These are phyloP conservation scores for Phrynocephalus vlangalii DNA, from an alignment of 2,797 vertebrate genomes.

Conservation along the genomic window DNA sequence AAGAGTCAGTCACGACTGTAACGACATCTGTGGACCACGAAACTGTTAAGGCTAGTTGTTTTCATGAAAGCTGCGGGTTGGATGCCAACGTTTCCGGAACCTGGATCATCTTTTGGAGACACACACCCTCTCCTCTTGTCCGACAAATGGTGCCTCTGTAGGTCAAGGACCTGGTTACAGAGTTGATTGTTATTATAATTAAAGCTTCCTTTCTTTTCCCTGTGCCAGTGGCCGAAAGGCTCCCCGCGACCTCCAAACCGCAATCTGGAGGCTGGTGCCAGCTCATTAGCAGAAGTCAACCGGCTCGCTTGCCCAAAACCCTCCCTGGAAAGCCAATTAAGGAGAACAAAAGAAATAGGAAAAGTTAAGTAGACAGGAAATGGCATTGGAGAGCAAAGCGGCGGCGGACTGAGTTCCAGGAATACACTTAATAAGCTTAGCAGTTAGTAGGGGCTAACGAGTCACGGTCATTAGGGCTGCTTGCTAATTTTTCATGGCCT, in stretches of 20 bases:
- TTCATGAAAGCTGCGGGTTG: background rate
- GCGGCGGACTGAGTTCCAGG: conserved; percentile 55
- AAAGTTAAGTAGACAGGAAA: conserved; percentile 57
- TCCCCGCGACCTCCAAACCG: conserved; percentile 32
- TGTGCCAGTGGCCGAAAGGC: conserved; percentile 36
- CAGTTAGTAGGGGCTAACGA: conserved; percentile 31
- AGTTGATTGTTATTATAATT: conserved; percentile 5
- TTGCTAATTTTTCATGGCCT: conserved; percentile 56
- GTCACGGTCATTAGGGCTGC: conserved; percentile 40
- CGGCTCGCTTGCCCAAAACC: conserved; percentile 24
- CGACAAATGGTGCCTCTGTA: no score
- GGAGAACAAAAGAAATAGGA: conserved; percentile 63
- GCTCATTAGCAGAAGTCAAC: conserved; percentile 68
- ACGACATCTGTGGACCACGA: background rate
- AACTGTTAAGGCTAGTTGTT: background rate
- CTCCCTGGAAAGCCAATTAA: conserved; percentile 56
- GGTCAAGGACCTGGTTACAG: background rate
- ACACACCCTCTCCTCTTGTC: no score
- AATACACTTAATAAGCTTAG: conserved; percentile 69
- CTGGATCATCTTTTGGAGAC: background rate
- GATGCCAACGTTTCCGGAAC: background rate
- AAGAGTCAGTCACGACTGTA: no score
- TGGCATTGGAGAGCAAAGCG: conserved; percentile 34
- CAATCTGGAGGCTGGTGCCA: conserved; percentile 44
- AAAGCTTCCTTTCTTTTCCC: conserved; percentile 30